A percentile compares a stretch with the other conserved stretches of the same genome.
Evolutionary conservation across 2,113 vertebrate species (phyloP).

Genomic region (Mixornis gularis): DNA sequence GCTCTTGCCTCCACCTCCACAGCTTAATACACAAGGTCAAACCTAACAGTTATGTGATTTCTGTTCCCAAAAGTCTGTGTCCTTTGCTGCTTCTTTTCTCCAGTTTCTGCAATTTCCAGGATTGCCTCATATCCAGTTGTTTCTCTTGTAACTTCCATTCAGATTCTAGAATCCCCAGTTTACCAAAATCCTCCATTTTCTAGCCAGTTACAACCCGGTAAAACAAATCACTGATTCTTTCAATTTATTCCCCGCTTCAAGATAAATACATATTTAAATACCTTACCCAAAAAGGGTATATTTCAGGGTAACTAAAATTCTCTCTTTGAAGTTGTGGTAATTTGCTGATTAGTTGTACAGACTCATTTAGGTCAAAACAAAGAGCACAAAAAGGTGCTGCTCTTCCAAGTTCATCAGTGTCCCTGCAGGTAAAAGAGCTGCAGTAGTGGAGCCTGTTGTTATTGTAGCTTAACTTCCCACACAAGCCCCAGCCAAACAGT

Average conservation of each 20-base stretch:
- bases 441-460: neutral
- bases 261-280: neutral
- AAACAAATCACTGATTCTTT: neutral
- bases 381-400: neutral
- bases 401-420: neutral
- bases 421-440: neutral
- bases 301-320: neutral
- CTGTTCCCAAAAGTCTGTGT: neutral
- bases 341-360: neutral
- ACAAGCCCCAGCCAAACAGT: neutral
- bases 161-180: neutral
- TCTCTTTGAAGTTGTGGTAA: neutral
- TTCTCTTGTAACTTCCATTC: neutral
- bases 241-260: neutral
- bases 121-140: neutral
- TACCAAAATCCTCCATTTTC: neutral
- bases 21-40: slow-evolving; percentile 21
- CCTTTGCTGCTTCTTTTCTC: neutral
- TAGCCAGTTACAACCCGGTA: neutral
- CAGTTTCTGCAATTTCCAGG: neutral
- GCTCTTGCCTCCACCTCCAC: slow-evolving; percentile 8
- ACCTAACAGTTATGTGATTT: neutral
- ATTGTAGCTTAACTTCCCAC: neutral
- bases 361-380: neutral
- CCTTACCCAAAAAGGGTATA: neutral